Evolutionary conservation across 64 coral and sea anemone genomes (phyloP), one percentile per base, ranked within the genome.

Genomic region (Dendronephthya gigantea): DNA sequence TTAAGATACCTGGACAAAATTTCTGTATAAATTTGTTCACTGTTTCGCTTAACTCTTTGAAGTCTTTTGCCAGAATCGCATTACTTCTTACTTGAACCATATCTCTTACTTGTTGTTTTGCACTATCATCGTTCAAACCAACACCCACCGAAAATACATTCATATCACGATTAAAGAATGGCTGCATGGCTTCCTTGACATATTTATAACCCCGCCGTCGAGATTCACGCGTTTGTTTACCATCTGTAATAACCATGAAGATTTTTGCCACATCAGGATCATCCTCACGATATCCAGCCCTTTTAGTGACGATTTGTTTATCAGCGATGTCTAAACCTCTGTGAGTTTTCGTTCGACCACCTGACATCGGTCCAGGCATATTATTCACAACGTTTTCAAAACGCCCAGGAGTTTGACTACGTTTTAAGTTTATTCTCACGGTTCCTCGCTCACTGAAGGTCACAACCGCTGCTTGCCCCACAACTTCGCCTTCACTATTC

Each of bases 181-280:
- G 84, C 31, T 86, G 30, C 58, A 86, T 86, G 39, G 84, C 84
- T 50, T 86, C 58, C 38, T 39, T 29, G 19, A 86, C 58, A 25
- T 65, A 69, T 68, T 36, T 68, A 34, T 22, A 86, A 50, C 43
- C 43, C 48, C 83, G 28, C 17, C 55, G 55, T 36, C 36, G 0
- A 62, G 51, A 62, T 68, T 39, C 50, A 33, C 52, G 30, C 27
- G 84, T 86, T 43, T 65, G 84, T 69, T 65, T 33, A 23, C 84
- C 84, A 68, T 86, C 84, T 43, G 84, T 86, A 9, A 86, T 86
- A 39, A 86, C 84, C 50, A 86, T 69, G 34, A 86, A 40, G 14
- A 86, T 86, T 36, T 69, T 65, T 33, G 23, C 52, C 16, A 86
- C 84, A 68, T 86, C 58, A 31, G 51, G 51, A 25, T 86, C 52